phyloP scores from a whole-genome alignment of 1,140 invertebrate genomes.

The Drosophila elegans region DNA sequence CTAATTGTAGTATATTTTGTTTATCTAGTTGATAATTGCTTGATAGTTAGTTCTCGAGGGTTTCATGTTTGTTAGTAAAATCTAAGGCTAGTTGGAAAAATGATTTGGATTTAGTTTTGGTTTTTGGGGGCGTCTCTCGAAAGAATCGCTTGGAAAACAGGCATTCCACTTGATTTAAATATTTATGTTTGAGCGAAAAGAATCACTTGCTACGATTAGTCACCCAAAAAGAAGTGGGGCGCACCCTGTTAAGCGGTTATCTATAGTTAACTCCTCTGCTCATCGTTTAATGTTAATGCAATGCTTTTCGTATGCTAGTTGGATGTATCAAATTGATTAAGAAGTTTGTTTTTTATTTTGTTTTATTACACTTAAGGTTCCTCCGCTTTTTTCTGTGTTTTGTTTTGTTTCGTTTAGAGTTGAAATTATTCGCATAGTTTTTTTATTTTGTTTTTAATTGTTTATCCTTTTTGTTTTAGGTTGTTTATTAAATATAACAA shows the following conservation, averaged over 20 bases:
- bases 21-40: constrained; percentile 50
- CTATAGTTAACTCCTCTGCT: constrained; percentile 29
- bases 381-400: constrained; percentile 12
- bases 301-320: constrained; percentile 33
- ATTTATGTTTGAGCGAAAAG: constrained; percentile 37
- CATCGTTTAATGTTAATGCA: constrained; percentile 30
- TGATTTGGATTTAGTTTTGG: constrained; percentile 35
- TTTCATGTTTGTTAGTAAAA: constrained; percentile 44
- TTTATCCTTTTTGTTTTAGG: constrained; percentile 20
- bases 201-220: constrained; percentile 49
- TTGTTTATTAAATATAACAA: constrained; percentile 74
- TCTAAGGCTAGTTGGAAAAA: constrained; percentile 72
- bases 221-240: constrained; percentile 28
- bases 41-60: constrained; percentile 37
- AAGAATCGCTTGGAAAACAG: constrained; percentile 30
- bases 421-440: constrained; percentile 67
- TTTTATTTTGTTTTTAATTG: constrained; percentile 16
- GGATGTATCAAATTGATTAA: constrained; percentile 67
- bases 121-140: constrained; percentile 2
- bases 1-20: constrained; percentile 34
- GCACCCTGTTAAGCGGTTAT: constrained; percentile 47
- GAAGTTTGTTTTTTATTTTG: constrained; percentile 44
- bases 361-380: constrained; percentile 50
- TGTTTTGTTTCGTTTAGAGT: constrained; percentile 39
- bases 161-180: constrained; percentile 27